These are phyloP conservation scores for Epistrophe eligans DNA, from an alignment of 2,888 invertebrate species.

Conservation along the genomic window DNA sequence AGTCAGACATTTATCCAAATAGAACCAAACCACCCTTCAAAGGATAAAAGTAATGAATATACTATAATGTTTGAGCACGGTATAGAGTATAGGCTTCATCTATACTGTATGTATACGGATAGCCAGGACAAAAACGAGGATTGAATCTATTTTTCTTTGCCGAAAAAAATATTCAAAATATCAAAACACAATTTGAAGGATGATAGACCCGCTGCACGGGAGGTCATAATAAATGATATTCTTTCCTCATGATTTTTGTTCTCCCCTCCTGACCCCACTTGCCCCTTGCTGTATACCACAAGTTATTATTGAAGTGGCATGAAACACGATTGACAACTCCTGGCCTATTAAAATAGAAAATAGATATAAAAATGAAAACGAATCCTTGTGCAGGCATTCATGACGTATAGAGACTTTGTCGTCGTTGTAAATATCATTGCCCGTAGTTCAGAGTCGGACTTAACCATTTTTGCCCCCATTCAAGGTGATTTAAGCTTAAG, in stretches of 20 bases:
- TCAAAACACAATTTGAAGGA: conserved; percentile 66
- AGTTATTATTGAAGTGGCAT: conserved; percentile 75
- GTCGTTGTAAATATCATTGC: conserved; percentile 44
- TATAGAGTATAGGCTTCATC: neutral
- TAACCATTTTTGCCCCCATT: neutral
- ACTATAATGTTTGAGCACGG: neutral
- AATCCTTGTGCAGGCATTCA: conserved; percentile 43
- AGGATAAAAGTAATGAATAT: conserved; percentile 47
- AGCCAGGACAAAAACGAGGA: conserved; percentile 68
- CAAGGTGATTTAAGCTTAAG: neutral
- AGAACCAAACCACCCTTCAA: conserved; percentile 54
- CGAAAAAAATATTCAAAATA: conserved; percentile 56
- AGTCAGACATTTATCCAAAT: conserved; percentile 54
- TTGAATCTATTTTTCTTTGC: conserved; percentile 62
- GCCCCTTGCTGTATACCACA: neutral
- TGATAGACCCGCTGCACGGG: conserved; percentile 70
- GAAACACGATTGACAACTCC: conserved; percentile 77
- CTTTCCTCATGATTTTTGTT: conserved; percentile 21
- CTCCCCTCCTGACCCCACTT: neutral
- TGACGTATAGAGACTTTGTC: conserved; percentile 42
- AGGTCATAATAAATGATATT: conserved; percentile 74
- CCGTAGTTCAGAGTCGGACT: conserved; percentile 22
- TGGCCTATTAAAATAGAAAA: conserved; percentile 55
- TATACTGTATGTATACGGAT: conserved; percentile 15
- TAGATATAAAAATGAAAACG: conserved; percentile 12